phyloP scores from a whole-genome alignment of 2,113 vertebrate species.

The Mustela lutreola region DNA sequence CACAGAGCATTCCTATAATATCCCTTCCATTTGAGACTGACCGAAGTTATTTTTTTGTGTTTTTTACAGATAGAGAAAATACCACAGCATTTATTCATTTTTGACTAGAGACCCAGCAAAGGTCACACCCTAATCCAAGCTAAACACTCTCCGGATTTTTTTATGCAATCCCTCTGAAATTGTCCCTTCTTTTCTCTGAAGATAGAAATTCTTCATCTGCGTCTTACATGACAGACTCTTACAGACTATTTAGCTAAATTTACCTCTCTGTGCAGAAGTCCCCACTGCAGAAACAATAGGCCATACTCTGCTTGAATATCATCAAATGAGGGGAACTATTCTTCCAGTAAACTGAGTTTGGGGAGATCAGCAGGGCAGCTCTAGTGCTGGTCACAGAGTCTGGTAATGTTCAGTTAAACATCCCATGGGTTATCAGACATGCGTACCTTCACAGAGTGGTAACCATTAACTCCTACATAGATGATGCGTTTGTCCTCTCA shows the following conservation, averaged over 20 bases:
- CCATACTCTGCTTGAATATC: background rate
- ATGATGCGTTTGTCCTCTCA: background rate
- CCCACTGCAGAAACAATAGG: background rate
- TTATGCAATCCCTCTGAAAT: background rate
- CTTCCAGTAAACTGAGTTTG: background rate
- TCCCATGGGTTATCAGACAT: background rate
- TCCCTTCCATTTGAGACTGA: background rate
- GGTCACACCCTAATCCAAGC: background rate
- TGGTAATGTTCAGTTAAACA: background rate
- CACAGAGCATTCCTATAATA: background rate
- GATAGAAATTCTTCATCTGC: background rate
- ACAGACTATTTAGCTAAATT: background rate
- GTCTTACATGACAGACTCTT: background rate
- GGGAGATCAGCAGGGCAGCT: background rate
- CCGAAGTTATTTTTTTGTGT: background rate
- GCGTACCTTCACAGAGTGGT: background rate
- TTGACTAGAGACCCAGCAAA: background rate
- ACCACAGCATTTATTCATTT: constrained; percentile 13
- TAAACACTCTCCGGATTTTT: background rate
- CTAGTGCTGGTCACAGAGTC: background rate
- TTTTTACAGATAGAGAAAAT: background rate
- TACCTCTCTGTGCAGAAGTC: background rate
- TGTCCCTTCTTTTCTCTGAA: background rate
- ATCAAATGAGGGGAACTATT: background rate
- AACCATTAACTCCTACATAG: background rate